Evolutionary conservation across 2,113 vertebrate species (phyloP).

Genomic region (Cyanoliseus patagonus): DNA sequence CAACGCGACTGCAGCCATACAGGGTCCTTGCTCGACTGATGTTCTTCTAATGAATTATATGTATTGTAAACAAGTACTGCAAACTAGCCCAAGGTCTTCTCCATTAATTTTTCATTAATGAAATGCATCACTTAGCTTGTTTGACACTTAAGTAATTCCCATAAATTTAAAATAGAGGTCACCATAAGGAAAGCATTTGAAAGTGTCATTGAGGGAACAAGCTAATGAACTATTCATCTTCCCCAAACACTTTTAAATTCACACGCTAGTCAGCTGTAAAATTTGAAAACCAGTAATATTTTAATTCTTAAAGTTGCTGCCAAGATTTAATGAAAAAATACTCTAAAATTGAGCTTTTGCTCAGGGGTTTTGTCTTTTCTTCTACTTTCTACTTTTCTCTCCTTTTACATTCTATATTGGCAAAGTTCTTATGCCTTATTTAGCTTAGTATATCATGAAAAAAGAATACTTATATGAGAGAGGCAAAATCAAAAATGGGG

Average conservation of each 20-base stretch:
- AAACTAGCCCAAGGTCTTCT: conserved; percentile 71
- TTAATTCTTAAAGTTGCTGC: conserved; percentile 47
- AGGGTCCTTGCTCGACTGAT: conserved; percentile 62
- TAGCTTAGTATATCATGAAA: not conserved
- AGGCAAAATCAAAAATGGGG: not conserved
- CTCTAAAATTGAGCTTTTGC: not conserved
- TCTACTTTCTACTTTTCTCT: conserved; percentile 29
- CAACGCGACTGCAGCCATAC: conserved; percentile 23
- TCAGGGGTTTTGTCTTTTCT: not conserved
- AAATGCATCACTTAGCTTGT: conserved; percentile 78
- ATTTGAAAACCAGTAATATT: conserved; percentile 43
- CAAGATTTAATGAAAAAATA: conserved; percentile 41
- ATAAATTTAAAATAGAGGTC: conserved; percentile 77
- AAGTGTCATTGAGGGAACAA: conserved; percentile 66
- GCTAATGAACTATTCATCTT: conserved; percentile 55
- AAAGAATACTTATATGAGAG: not conserved
- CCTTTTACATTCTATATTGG: not conserved
- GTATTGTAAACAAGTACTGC: conserved; percentile 74
- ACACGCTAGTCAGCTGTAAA: conserved; percentile 42
- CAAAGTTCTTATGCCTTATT: not conserved
- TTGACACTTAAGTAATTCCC: conserved; percentile 75
- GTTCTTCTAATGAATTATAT: conserved; percentile 75
- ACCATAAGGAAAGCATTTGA: conserved; percentile 62
- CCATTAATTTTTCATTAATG: conserved; percentile 82
- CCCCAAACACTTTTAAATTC: conserved; percentile 58